A percentile compares a stretch with the other conserved stretches of the same genome.
Conservation (phyloP, 1,140 invertebrate species). For the Lepidurus couesii region DNA sequence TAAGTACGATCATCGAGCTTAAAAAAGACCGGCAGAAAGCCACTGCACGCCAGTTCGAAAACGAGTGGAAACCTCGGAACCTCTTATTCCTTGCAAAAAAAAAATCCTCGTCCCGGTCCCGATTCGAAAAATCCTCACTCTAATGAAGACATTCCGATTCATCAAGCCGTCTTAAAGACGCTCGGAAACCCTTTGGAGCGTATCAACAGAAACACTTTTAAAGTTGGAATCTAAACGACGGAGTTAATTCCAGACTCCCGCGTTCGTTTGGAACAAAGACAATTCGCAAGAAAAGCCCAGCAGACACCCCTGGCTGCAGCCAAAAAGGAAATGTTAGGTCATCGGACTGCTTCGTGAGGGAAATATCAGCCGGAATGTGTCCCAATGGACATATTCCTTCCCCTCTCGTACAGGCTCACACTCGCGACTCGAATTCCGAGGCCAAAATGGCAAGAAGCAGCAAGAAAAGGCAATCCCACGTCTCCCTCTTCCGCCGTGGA, state of each 20-base stretch:
- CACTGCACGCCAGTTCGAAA: no score
- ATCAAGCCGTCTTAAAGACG: not conserved
- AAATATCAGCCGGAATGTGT: not conserved
- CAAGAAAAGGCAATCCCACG: conserved; percentile 5
- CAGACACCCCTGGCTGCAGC: not conserved
- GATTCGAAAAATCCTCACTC: not conserved
- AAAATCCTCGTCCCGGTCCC: not conserved
- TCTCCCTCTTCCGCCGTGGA: not conserved
- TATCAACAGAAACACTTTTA: no score
- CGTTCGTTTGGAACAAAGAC: not conserved
- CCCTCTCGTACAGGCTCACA: not conserved
- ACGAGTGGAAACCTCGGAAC: not conserved
- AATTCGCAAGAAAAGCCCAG: not conserved
- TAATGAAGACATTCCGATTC: conserved; percentile 4
- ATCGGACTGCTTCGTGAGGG: conserved; percentile 20
- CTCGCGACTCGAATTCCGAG: not conserved
- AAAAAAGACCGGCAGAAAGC: no score
- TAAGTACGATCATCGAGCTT: no score
- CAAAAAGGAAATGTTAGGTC: not conserved
- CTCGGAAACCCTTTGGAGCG: no score
- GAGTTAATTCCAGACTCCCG: no score
- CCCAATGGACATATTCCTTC: not conserved
- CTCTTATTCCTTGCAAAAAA: not conserved
- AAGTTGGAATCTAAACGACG: no score
- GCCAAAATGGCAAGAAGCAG: not conserved